Evolutionary conservation across 2,888 invertebrate genomes (phyloP), one percentile per base, ranked within the genome.

Genomic region (Diaprepes abbreviatus): DNA sequence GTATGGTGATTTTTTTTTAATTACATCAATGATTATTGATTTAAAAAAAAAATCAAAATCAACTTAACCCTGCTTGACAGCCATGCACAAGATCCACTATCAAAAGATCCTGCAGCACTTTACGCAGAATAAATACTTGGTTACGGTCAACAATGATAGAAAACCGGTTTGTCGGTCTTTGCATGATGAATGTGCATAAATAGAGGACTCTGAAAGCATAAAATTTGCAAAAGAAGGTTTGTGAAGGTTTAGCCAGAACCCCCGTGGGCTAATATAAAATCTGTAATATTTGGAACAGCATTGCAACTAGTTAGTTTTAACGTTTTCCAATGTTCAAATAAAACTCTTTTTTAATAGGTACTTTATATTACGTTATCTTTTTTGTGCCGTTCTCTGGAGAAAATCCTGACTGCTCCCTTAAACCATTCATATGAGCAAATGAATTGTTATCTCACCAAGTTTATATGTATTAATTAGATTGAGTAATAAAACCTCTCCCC

Each of bases 371-470:
- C 2, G 14, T 17, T 40, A 12, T 9, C 40, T 45, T 45, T 17
- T 17, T 19, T 9, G 2, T 45, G 3, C 45, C 45, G 7, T 19
- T 6, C 45, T 16, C 45, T 45, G 19, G n/a, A 45, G 19, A 2
- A 45, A 45, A 45, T 17, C 45, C 45, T 45, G 45, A 19, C 45
- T 45, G 6, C 19, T 17, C 45, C 45, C 45, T n/a, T n/a, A n/a
- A n/a, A n/a, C n/a, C n/a, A n/a, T n/a, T n/a, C n/a, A n/a, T n/a
- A n/a, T n/a, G n/a, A n/a, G n/a, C n/a, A n/a, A n/a, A n/a, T n/a
- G n/a, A n/a, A n/a, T n/a, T n/a, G n/a, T n/a, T n/a, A n/a, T n/a
- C n/a, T n/a, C n/a, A n/a, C n/a, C n/a, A n/a, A n/a, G n/a, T n/a
- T n/a, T n/a, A n/a, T n/a, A n/a, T n/a, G n/a, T n/a, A n/a, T n/a